A percentile compares a stretch with the other conserved stretches of the same genome.
Evolutionary conservation across 2,888 invertebrate species (phyloP).

Genomic region (Cetonia aurata): DNA sequence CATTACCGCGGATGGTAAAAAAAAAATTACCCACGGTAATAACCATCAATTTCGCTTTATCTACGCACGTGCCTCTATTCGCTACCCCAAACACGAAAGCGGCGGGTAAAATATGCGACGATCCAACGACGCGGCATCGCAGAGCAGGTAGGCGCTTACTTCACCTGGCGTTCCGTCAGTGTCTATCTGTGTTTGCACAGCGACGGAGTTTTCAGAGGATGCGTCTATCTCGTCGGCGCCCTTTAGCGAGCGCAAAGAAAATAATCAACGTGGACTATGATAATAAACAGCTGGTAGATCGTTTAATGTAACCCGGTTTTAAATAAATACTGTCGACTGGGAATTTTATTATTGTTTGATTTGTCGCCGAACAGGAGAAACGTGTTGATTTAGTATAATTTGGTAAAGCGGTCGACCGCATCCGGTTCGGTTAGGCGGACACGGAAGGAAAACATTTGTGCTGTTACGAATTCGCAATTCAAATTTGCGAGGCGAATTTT

Average conservation of each 20-base stretch:
- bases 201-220: background rate
- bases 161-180: slow-evolving; percentile 7
- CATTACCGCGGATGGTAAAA: slow-evolving; percentile 2
- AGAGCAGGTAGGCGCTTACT: slow-evolving; percentile 1
- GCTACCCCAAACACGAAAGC: too few species aligned
- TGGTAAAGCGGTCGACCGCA: too few species aligned
- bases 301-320: slow-evolving; percentile 12
- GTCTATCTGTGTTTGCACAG: slow-evolving; percentile 18
- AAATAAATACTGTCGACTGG: slow-evolving; percentile 1
- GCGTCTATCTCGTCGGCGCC: background rate
- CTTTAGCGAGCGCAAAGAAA: background rate
- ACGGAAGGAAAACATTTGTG: too few species aligned
- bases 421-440: too few species aligned
- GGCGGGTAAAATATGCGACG: background rate
- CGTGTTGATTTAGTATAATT: slow-evolving; percentile 16
- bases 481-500: too few species aligned
- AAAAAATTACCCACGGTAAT: background rate
- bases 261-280: background rate
- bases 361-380: background rate
- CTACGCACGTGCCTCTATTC: background rate
- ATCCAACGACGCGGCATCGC: background rate
- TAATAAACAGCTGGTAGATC: background rate
- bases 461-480: too few species aligned
- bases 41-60: slow-evolving; percentile 18
- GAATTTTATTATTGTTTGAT: slow-evolving; percentile 7